A percentile compares a stretch with the other conserved stretches of the same genome.
Evolutionary conservation across 2,113 vertebrate genomes (phyloP).

Genomic region (Spermophilus dauricus): DNA sequence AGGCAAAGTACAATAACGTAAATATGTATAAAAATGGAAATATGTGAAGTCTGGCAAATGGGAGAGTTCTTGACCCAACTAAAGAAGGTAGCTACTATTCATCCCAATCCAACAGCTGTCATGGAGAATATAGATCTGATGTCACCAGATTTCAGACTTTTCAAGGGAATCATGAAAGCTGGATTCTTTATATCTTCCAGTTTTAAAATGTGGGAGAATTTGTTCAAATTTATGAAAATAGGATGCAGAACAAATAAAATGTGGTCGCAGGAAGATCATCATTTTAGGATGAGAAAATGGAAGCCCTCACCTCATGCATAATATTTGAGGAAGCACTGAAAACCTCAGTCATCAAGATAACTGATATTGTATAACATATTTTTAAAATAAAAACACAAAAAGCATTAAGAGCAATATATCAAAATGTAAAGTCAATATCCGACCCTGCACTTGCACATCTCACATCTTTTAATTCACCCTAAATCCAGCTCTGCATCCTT

Average conservation of each 20-base stretch:
- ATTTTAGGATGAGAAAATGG: background rate
- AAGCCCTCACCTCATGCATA: background rate
- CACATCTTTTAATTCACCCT: background rate
- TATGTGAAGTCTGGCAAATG: background rate
- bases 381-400: background rate
- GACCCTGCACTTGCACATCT: background rate
- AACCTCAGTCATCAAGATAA: background rate
- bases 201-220: conserved; percentile 13
- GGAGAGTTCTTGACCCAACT: background rate
- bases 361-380: background rate
- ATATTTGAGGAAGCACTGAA: background rate
- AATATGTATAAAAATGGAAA: background rate
- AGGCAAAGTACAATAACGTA: background rate
- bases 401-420: background rate
- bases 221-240: background rate
- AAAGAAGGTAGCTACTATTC: background rate
- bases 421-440: background rate
- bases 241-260: background rate
- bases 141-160: background rate
- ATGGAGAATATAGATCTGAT: background rate
- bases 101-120: background rate
- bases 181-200: background rate
- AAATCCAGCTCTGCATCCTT: background rate
- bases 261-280: background rate
- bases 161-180: background rate